Evolutionary conservation across 2,888 invertebrate genomes (phyloP), one percentile per base, ranked within the genome.

Genomic region (Exocentrus adspersus): DNA sequence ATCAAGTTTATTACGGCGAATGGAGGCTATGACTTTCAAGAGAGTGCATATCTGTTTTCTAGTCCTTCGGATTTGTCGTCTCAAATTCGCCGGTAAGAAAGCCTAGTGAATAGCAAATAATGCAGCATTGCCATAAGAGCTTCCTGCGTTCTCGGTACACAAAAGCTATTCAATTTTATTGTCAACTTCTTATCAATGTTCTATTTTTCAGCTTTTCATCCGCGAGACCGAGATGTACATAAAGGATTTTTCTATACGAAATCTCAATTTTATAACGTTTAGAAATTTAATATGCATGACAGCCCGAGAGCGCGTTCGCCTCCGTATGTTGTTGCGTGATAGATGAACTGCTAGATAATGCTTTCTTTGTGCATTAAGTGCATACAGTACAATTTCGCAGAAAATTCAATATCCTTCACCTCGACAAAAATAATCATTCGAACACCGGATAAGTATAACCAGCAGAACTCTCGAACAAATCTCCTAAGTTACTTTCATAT

Each of bases 141-240:
- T 42, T 53, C 42, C 42, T 42, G 12, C 24, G 42, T 30, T 21
- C 24, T 60, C 45, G 14, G 16, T 51, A 43, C 60, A 60, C 50
- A 60, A 60, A 52, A 52, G 60, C 53, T 53, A 53, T 60, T 52
- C 60, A 60, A 52, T 60, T 52, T 60, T 46, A 45, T 52, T 60
- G 60, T 60, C 60, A 60, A 21, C 60, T 37, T 60, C 60, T 53
- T 45, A 60, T 60, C 45, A 53, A 45, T 20, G 53, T 43, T 46
- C 52, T 54, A 54, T 42, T 54, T 54, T 54, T 46, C 53, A 20
- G 43, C 30, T 37, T 53, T 53, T 43, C 51, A 16, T 41, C 42
- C 16, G 9, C 20, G 2, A 20, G 14, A 45, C 42, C 43, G 60
- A 37, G 45, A 52, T 42, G 60, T 51, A 51, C 42, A 52, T 16